phyloP scores from a whole-genome alignment of 2,797 vertebrate genomes.

The Rallus crepitans region DNA sequence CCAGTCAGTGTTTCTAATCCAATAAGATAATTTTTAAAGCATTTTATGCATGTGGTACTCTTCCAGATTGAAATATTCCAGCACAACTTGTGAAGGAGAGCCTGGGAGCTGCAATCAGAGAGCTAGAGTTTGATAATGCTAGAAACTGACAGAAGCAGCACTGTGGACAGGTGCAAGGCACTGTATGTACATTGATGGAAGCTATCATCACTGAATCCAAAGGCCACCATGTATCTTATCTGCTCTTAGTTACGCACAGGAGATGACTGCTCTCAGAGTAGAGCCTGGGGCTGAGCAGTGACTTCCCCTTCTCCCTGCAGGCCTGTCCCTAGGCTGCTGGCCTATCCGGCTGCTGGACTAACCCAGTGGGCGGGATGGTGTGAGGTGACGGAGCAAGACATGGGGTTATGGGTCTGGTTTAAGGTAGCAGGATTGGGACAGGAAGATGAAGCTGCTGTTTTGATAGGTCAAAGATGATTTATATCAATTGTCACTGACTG shows the following conservation, averaged over 20 bases:
- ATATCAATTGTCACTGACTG: neutral
- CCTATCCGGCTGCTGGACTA: accelerated
- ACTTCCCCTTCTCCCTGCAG: no score
- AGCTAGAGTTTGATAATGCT: neutral
- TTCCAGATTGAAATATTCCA: neutral
- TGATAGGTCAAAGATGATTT: neutral
- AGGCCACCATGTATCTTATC: accelerated
- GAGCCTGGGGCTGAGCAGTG: neutral
- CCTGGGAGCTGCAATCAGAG: neutral
- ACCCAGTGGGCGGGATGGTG: accelerated
- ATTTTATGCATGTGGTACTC: neutral
- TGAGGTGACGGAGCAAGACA: neutral
- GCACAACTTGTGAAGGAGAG: neutral
- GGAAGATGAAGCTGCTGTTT: neutral
- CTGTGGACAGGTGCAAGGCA: accelerated
- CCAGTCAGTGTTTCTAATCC: neutral
- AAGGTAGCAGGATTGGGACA: accelerated
- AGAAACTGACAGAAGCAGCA: neutral
- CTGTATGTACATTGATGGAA: neutral
- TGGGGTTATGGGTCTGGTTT: accelerated
- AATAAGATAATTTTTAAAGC: neutral
- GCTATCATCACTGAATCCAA: accelerated
- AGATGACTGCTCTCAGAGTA: accelerated
- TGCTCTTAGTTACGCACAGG: accelerated
- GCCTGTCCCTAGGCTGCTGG: neutral